Conservation (phyloP, 2,113 vertebrate species). For the Oxyruncus cristatus region DNA sequence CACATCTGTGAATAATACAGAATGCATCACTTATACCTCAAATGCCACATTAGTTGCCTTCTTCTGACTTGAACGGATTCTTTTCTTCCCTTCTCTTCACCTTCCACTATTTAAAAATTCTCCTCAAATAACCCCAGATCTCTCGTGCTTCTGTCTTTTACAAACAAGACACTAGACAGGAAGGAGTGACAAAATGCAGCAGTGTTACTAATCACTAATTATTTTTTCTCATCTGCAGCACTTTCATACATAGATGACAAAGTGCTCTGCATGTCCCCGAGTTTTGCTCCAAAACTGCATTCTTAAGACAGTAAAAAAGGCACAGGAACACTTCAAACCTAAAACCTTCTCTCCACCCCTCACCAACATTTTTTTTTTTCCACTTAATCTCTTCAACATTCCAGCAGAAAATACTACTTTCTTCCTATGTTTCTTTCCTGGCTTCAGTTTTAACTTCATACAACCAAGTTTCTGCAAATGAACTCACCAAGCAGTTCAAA, state of each 20-base stretch:
- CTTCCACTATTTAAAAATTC: not conserved
- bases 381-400: not conserved
- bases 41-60: slow-evolving; percentile 10
- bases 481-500: not conserved
- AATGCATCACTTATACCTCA: slow-evolving; percentile 42
- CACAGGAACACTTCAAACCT: not conserved
- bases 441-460: not conserved
- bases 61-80: slow-evolving; percentile 28
- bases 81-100: not conserved
- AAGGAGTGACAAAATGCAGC: not conserved
- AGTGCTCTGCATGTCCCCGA: not conserved
- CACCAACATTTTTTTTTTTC: not conserved
- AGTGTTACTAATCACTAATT: not conserved
- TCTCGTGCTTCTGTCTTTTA: not conserved
- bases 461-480: not conserved
- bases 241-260: not conserved
- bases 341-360: not conserved
- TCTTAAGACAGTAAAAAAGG: not conserved
- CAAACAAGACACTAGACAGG: not conserved
- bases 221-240: not conserved
- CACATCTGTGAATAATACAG: slow-evolving; percentile 54
- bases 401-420: not conserved
- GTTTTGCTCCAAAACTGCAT: not conserved
- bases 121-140: not conserved
- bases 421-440: not conserved